Percentiles rank a stretch among this genome's conserved stretches.
phyloP scores from a whole-genome alignment of 2,797 vertebrate species.

The Pangasius macronema region DNA sequence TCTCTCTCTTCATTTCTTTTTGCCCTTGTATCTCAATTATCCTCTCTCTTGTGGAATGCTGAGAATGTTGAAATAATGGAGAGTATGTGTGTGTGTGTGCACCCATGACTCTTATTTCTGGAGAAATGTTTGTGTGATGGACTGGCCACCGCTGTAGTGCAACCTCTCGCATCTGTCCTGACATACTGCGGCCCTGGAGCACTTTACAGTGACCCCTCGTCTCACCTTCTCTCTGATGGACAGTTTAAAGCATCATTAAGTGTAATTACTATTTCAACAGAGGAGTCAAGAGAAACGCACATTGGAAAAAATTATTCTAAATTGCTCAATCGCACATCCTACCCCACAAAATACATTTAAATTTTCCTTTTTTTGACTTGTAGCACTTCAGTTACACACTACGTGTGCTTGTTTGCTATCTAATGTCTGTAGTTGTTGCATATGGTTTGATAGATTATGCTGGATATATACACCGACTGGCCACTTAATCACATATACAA shows the following conservation, averaged over 20 bases:
- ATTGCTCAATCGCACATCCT: constrained; percentile 60
- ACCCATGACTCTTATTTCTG: constrained; percentile 17
- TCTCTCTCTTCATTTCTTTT: background rate
- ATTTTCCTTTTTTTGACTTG: constrained; percentile 62
- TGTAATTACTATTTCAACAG: constrained; percentile 79
- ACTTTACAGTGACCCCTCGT: constrained; percentile 74
- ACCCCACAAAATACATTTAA: constrained; percentile 63
- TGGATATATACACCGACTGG: background rate
- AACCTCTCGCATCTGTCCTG: constrained; percentile 67
- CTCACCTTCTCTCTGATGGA: constrained; percentile 75
- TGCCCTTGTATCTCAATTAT: constrained; percentile 26
- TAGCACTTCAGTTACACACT: constrained; percentile 44
- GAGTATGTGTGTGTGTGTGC: constrained; percentile 7
- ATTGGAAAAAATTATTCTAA: constrained; percentile 75
- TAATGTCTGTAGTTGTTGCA: background rate
- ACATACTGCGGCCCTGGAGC: constrained; percentile 68
- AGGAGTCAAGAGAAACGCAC: constrained; percentile 70
- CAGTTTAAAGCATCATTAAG: constrained; percentile 81
- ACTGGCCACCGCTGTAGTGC: constrained; percentile 54
- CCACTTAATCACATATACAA: background rate
- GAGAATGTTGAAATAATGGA: constrained; percentile 24
- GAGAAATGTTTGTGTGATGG: constrained; percentile 54
- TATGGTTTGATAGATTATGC: constrained; percentile 18
- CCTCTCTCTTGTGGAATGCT: constrained; percentile 3
- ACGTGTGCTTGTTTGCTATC: constrained; percentile 11